Conservation (phyloP, 1,140 invertebrate genomes). For the Cotesia glomerata region DNA sequence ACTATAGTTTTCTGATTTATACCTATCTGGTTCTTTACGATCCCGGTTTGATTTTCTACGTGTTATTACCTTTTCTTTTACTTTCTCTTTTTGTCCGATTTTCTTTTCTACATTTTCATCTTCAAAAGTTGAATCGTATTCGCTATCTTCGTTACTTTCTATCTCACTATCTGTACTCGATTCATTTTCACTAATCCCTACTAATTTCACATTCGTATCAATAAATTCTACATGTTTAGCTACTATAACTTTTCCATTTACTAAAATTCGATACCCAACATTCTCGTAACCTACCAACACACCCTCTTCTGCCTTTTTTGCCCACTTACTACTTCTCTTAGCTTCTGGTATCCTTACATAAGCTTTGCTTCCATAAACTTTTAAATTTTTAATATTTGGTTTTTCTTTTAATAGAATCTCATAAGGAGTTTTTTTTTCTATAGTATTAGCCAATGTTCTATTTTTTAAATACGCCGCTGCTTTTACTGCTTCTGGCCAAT, state of each 20-base stretch:
- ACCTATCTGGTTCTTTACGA: neutral
- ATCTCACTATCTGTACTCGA: neutral
- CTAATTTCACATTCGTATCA: constrained; percentile 28
- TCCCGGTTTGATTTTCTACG: neutral
- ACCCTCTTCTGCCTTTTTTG: constrained; percentile 30
- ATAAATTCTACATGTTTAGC: constrained; percentile 36
- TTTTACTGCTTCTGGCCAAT: constrained; percentile 37
- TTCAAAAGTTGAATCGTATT: neutral
- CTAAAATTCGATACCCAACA: constrained; percentile 33
- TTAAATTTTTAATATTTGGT: constrained; percentile 30
- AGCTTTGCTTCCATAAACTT: constrained; percentile 34
- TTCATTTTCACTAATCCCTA: constrained; percentile 30
- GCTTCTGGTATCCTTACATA: constrained; percentile 32
- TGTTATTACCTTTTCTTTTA: too few species aligned
- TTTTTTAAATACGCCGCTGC: constrained; percentile 38
- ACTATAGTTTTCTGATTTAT: neutral
- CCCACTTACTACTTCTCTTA: constrained; percentile 28
- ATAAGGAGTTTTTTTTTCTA: constrained; percentile 33
- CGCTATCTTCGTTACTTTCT: neutral
- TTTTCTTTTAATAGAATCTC: constrained; percentile 35
- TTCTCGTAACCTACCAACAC: constrained; percentile 33
- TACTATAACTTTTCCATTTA: constrained; percentile 32
- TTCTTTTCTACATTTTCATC: neutral
- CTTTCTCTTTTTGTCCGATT: neutral
- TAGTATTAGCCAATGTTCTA: constrained; percentile 29